Evolutionary conservation across 2,888 invertebrate species (phyloP).

Genomic region (Petrophora chlorosata): DNA sequence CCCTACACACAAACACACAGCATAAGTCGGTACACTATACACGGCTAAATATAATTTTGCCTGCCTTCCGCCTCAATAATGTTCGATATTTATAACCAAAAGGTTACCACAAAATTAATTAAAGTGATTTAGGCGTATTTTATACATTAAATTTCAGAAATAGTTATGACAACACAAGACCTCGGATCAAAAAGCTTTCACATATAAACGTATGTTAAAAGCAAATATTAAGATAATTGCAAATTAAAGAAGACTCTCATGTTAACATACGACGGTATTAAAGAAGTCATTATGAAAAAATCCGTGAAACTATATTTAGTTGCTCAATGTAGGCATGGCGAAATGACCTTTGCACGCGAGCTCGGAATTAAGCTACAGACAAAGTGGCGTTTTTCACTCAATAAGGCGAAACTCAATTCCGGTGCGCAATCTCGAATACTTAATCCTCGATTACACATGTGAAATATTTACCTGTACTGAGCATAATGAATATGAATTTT

Average conservation of each 20-base stretch:
- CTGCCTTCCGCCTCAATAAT: slow-evolving; percentile 49
- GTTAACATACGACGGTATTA: slow-evolving; percentile 50
- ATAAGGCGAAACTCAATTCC: slow-evolving; percentile 61
- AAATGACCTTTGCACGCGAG: slow-evolving; percentile 47
- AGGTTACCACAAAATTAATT: slow-evolving; percentile 19
- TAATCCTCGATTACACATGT: slow-evolving; percentile 48
- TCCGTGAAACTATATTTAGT: slow-evolving; percentile 48
- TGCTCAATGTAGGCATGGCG: slow-evolving; percentile 48
- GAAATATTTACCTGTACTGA: slow-evolving; percentile 53
- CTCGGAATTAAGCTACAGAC: slow-evolving; percentile 56
- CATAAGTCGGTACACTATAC: slow-evolving; percentile 39
- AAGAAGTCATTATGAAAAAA: slow-evolving; percentile 52
- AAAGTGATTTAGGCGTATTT: slow-evolving; percentile 8
- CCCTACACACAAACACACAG: slow-evolving; percentile 41
- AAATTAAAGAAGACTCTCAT: slow-evolving; percentile 54
- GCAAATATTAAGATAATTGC: slow-evolving; percentile 47
- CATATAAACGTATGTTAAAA: slow-evolving; percentile 29
- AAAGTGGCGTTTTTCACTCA: slow-evolving; percentile 47
- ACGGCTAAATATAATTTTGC: slow-evolving; percentile 50
- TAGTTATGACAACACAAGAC: slow-evolving; percentile 38
- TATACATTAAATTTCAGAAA: slow-evolving; percentile 7
- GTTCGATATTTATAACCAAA: slow-evolving; percentile 39
- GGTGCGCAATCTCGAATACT: slow-evolving; percentile 42
- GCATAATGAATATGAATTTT: slow-evolving; percentile 58
- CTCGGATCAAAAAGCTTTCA: slow-evolving; percentile 41